Base-by-base conservation (phyloP, 1,140 invertebrate genomes). In the Eriocheir sinensis region DNA sequence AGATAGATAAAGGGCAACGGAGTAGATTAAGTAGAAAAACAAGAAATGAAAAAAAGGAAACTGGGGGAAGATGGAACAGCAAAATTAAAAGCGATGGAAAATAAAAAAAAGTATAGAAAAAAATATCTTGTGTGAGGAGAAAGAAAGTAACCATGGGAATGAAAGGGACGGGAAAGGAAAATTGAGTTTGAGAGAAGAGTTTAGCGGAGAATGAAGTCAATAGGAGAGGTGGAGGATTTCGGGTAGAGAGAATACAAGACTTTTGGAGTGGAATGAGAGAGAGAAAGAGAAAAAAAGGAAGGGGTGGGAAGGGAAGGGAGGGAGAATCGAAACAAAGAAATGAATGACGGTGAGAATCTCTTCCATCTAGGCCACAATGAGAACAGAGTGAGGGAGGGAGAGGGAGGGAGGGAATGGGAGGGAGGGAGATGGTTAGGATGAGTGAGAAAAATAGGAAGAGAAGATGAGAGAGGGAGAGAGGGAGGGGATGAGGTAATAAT, bases 341-440 rank as follows among this genome's bases (percentile, higher is more conserved):
- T n/a, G n/a, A n/a, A n/a, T n/a, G n/a, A n/a, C n/a, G n/a, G 60
- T n/a, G 0, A n/a, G 4, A 4, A n/a, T 72, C 60, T 72, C 60
- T 53, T 53, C 21, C 21, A 53, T 53, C 48, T 53, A 21, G 12
- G 60, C 27, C 60, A 72, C 27, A 72, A 72, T 72, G 60, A 72
- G 81, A 34, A 38, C 44, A 91, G 53, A 91, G 89, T 32, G 48
- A 89, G 38, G 44, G 41, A 17, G 88, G 32, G 53, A 41, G 89
- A 88, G 48, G 60, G 89, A 79, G 89, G 34, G 53, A 91, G 48
- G 17, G 48, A 27, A 38, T 44, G 41, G 44, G 88, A 89, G 85
- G 12, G 85, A 21, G 32, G 30, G 15, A 32, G 32, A 83, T 9
- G 30, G 15, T 8, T 17, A 34, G 44, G 41, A 21, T 15, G 81